Base-by-base conservation (phyloP, 2,888 invertebrate genomes). In the Pollenia labialis region DNA sequence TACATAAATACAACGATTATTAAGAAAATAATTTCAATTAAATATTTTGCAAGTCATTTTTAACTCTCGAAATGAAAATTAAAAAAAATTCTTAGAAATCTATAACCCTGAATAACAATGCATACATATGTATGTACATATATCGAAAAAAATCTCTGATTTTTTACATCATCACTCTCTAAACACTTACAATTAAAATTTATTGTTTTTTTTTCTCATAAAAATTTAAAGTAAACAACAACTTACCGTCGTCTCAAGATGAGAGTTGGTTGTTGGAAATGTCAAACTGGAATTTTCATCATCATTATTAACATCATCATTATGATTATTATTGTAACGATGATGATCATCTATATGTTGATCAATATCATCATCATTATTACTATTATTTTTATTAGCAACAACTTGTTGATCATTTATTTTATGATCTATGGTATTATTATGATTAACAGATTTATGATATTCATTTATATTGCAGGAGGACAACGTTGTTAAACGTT, bases 251-350 rank as follows among this genome's bases (percentile, higher is more conserved):
- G 40, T 81, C 81, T 71, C 76, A 58, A 74, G 54, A 48, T 83
- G 83, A 83, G 83, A 77, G 76, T 74, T 85, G 60, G 44, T 74
- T 56, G 68, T 60, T 52, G 79, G 23, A 74, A 85, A 80, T 80
- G 74, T 74, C 62, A 84, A 84, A 84, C 87, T 74, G 87, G 87
- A 87, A 87, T 84, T 81, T 83, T 81, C 76, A 60, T 32, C 85
- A 40, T 23, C 52, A 77, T 64, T 64, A 81, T 64, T 56, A 50
- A n/a, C 71, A 76, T 23, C 54, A 75, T 18, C 50, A 68, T 71
- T 23, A 69, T 69, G 11, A 50, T 46, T 62, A 62, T 64, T 52
- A 56, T 74, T 54, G 42, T 50, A 42, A 48, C 18, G 23, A 71
- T 52, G 32, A 52, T 58, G n/a, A 68, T 58, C 11, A 69, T 68